Evolutionary conservation across 2,888 invertebrate species (phyloP), one percentile per base, ranked within the genome.

Genomic region (Cheilosia variabilis): DNA sequence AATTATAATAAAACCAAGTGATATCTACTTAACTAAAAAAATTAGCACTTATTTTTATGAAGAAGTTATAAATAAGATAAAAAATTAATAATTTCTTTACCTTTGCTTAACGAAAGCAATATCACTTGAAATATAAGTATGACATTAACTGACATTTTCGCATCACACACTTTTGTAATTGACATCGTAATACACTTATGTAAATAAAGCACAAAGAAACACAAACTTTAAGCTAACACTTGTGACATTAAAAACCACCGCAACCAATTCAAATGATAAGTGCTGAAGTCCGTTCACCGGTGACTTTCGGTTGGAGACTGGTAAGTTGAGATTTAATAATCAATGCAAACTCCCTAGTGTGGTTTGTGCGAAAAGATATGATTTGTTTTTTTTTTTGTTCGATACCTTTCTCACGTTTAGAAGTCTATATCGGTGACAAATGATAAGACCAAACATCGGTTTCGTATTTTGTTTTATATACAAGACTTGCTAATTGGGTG

Each of bases 291-390:
- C 50, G 77, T 66, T 82, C 47, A 71, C 82, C 58, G 66, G 34
- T 66, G 72, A 37, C 73, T 68, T 45, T 72, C 73, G 43, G 27
- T 62, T 68, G 68, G 73, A 78, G 73, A 83, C 83, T 78, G 72
- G 63, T 66, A 45, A 43, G 52, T 52, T 68, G 72, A 72, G 37
- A 78, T 63, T 24, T 65, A 24, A 17, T 58, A 68, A 66, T 68
- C 72, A 77, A 60, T 68, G 78, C 47, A 68, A 62, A 57, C 66
- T 65, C 62, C 47, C 41, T 50, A 19, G 17, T 47, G 6, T 37
- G 13, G 41, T 50, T 19, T 52, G 66, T n/a, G 55, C 57, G 45
- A 60, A 77, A 72, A 58, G 43, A 71, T 66, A 62, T 73, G 22
- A 50, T 31, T 41, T 68, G 31, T 24, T 62, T 60, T 68, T 72